Evolutionary conservation across 1,140 invertebrate species (phyloP).

Genomic region (Ericerus pela): DNA sequence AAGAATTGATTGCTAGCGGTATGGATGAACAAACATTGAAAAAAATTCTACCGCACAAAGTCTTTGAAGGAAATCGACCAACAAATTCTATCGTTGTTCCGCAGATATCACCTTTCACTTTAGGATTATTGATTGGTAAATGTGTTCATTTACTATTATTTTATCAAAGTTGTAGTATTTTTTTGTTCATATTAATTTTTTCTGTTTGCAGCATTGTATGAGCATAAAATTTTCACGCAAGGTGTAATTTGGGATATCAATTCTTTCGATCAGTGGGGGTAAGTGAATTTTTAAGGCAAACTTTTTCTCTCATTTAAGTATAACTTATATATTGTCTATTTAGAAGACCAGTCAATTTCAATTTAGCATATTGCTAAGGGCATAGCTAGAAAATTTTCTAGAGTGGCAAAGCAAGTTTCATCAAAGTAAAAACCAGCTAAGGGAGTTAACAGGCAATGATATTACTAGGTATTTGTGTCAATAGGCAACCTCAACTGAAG

Average conservation of each 20-base stretch:
- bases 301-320: constrained; percentile 13
- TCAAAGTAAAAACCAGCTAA: too few relatives aligned
- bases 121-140: constrained; percentile 89
- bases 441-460: too few relatives aligned
- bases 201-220: constrained; percentile 71
- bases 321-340: constrained; percentile 6
- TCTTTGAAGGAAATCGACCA: constrained; percentile 92
- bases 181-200: constrained; percentile 7
- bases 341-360: neutral
- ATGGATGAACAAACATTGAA: constrained; percentile 52
- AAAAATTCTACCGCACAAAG: constrained; percentile 84
- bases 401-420: too few relatives aligned
- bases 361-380: too few relatives aligned
- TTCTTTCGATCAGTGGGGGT: constrained; percentile 99
- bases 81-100: constrained; percentile 95
- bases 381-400: too few relatives aligned
- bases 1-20: constrained; percentile 57
- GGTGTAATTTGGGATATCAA: constrained; percentile 99
- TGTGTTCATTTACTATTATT: constrained; percentile 8
- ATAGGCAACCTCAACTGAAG: too few relatives aligned
- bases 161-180: neutral
- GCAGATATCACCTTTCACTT: constrained; percentile 81
- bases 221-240: constrained; percentile 98
- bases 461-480: too few relatives aligned
- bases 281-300: constrained; percentile 28